Evolutionary conservation across 2,113 vertebrate species (phyloP), one percentile per base, ranked within the genome.

Genomic region (Phalacrocorax pelagicus): DNA sequence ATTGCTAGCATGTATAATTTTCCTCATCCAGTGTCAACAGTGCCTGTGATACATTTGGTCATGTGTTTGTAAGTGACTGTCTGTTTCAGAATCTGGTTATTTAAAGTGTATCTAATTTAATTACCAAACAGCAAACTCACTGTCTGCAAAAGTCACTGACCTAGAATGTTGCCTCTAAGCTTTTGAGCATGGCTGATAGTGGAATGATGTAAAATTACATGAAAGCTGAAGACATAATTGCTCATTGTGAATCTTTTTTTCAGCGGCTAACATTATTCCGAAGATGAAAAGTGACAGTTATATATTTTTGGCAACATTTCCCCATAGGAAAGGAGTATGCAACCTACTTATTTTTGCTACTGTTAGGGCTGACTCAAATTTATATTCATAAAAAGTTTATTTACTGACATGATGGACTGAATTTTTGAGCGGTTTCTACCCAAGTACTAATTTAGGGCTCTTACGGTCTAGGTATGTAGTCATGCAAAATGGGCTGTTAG

Each of bases 221-320:
- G 97, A 97, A 97, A 95, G 94, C 94, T 92, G 96, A 95, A 97
- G 90, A 88, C 95, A 97, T 98, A 97, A 97, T 97, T 97, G 95
- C 95, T 96, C 96, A 95, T 91, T 96, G 92, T 95, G 74, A 81
- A 82, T 92, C 74, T 91, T 59, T 95, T 96, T 95, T 96, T 89
- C 86, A 83, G 88, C 78, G 92, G 94, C 81, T 96, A 96, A 96
- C 90, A 36, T 92, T 96, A 89, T 94, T 95, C 89, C 4, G 4
- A 95, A 97, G 86, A 95, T 96, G 94, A 96, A 94, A 97, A 97
- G 92, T 95, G 91, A 90, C 94, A 97, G 95, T 94, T 96, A 70
- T 89, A 65, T 97, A 97, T 97, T 97, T 97, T 97, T 97, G 96
- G 95, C 94, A 94, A 91, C 0, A 0, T 94, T 97, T 96, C 94